Evolutionary conservation across 2,113 vertebrate genomes (phyloP), one percentile per base, ranked within the genome.

Genomic region (Phyllostomus discolor): DNA sequence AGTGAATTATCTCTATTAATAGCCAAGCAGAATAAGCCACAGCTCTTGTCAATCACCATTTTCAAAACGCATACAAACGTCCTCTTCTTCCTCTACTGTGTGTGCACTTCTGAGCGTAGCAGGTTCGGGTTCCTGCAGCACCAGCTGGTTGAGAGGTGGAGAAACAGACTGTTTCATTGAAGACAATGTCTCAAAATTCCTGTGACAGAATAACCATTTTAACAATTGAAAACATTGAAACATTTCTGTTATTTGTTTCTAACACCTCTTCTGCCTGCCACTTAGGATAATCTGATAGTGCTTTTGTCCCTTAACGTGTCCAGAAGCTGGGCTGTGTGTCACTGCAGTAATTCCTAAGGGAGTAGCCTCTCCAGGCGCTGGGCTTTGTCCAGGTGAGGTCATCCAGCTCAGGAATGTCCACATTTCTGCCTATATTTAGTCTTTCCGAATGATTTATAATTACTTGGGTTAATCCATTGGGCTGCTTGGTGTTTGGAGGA

Each of bases 371-470:
- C 12, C 8, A n/a, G 64, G n/a, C 31, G 22, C 69, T 83, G 59
- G 67, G 62, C 7, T 82, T 57, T 24, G 17, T 72, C 59, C 46
- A 78, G 24, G 38, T 70, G 33, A 78, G 48, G 52, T 33, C 20
- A 33, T 66, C 46, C 14, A 38, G 26, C 78, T 88, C 59, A 7
- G 59, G 57, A 17, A 66, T 15, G 50, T 81, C 80, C 59, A 8
- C 41, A 4, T 50, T 64, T 78, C 52, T 75, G 70, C 33, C 50
- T 66, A 7, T 50, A 26, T 10, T 59, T 90, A 85, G 38, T 52
- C 26, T 93, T 90, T 75, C 48, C 88, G 70, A 46, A 35, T 73
- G 59, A 79, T 59, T 96, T 90, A 8, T 91, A 62, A 33, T 38
- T 43, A 62, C 48, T 50, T 50, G 48, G 28, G 33, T 66, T 43